Percentiles rank a stretch among this genome's conserved stretches.
phyloP scores from a whole-genome alignment of 2,888 invertebrate species.

The Zaprionus lineosus region DNA sequence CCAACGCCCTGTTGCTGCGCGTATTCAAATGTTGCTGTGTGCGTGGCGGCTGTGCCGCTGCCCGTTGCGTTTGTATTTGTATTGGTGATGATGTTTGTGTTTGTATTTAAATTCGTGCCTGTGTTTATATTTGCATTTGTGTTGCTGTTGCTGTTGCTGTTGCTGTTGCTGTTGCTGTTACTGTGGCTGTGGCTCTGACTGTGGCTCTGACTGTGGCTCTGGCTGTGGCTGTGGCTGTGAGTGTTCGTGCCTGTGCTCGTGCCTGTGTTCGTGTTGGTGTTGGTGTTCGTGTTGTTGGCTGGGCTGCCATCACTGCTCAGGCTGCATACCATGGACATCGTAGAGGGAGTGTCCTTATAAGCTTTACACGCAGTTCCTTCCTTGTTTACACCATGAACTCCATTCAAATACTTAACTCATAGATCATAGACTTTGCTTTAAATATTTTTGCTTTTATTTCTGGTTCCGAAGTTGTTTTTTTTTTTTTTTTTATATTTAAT shows the following conservation, averaged over 20 bases:
- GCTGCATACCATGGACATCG: constrained; percentile 79
- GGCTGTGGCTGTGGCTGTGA: too few species aligned
- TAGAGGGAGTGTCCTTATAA: constrained; percentile 8
- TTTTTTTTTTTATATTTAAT: not conserved
- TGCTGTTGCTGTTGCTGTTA: constrained; percentile 9
- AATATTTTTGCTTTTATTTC: not conserved
- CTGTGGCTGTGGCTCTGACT: not conserved
- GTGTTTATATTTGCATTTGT: constrained; percentile 3
- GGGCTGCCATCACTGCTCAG: constrained; percentile 62
- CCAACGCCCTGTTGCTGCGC: constrained; percentile 24
- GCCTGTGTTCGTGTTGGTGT: constrained; percentile 10
- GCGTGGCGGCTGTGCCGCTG: constrained; percentile 10
- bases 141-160: constrained; percentile 1
- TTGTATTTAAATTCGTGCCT: constrained; percentile 21
- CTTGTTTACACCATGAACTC: too few species aligned
- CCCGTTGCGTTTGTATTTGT: constrained; percentile 15
- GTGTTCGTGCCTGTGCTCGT: too few species aligned
- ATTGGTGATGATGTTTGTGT: constrained; percentile 10
- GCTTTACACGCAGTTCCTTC: too few species aligned
- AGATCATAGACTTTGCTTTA: constrained; percentile 5
- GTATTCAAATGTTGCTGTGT: constrained; percentile 2
- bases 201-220: constrained; percentile 10
- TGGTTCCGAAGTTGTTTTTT: constrained; percentile 4
- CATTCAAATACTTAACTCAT: too few species aligned
- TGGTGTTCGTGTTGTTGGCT: constrained; percentile 28